Base-by-base conservation (phyloP, 30 jellyfish, hydroid and myxozoan genomes). In the Cassiopea xamachana region DNA sequence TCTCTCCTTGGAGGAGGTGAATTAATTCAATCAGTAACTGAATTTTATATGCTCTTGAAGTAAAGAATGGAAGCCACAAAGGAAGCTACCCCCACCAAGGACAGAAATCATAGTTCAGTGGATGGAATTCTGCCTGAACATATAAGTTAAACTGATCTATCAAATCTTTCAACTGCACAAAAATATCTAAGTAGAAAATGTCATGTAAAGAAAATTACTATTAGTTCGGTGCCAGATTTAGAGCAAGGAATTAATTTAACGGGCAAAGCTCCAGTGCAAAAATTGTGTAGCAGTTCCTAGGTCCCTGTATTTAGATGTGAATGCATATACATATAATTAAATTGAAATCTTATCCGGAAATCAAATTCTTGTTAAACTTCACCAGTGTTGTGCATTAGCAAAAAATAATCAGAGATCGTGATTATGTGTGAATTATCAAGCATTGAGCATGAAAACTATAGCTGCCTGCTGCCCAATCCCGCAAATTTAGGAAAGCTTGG, bases 401-500 rank as follows among this genome's bases (percentile, higher is more conserved):
- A 89, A 89, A 80, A 81, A 60, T 81, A 82, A n/a, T 12, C 85
- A 82, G 71, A 59, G 84, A 18, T 68, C 71, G 48, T 73, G 96
- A 12, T 84, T 80, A 9, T 88, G 93, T 51, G 92, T 81, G 1
- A 84, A 81, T 82, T 89, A 69, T 74, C 12, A 87, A 46, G 89
- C 84, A 7, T 69, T 80, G 67, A 81, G 73, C 55, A 73, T 50
- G 73, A 81, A 75, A 73, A 89, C 89, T 51, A 75, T 82, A 7
- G 89, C 96, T 44, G 96, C 81, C 69, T 2, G 93, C 17, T 82
- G 48, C 39, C 92, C 96, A 51, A 60, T 89, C 59, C 89, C 89
- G 18, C 48, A 83, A 43, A 75, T 87, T 1, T 50, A 87, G 47
- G 90, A 75, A 45, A 61, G 62, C 17, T 49, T 87, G 3, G 91